Evolutionary conservation across 2,888 invertebrate genomes (phyloP).

Genomic region (Philereme vetulata): DNA sequence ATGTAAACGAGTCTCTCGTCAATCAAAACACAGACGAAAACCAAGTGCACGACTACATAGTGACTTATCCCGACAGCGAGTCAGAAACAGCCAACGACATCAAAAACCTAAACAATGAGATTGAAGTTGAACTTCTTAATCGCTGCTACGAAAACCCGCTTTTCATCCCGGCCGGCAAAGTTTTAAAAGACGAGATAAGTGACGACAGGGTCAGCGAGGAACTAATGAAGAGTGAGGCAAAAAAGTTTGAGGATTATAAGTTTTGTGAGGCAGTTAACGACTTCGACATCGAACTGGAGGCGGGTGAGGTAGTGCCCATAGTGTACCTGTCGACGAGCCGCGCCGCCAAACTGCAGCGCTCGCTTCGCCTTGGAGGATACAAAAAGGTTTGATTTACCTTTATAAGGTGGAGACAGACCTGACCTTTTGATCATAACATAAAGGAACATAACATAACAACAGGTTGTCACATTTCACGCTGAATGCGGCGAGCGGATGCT

Average conservation of each 20-base stretch:
- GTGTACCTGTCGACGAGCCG: slow-evolving; percentile 79
- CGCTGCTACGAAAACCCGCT: slow-evolving; percentile 69
- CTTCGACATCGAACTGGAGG: slow-evolving; percentile 75
- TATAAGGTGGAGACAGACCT: too few relatives aligned
- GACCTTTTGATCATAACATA: too few relatives aligned
- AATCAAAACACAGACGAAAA: slow-evolving; percentile 56
- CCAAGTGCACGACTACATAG: slow-evolving; percentile 59
- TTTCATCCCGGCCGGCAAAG: slow-evolving; percentile 64
- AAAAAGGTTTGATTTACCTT: slow-evolving; percentile 77
- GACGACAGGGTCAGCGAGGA: slow-evolving; percentile 59
- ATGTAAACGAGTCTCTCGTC: slow-evolving; percentile 49
- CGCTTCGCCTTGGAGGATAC: slow-evolving; percentile 82
- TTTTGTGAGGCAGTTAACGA: slow-evolving; percentile 75
- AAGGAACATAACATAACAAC: too few relatives aligned
- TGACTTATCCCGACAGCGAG: slow-evolving; percentile 67
- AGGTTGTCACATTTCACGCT: too few relatives aligned
- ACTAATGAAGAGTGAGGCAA: slow-evolving; percentile 70
- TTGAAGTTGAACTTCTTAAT: slow-evolving; percentile 56
- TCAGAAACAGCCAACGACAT: slow-evolving; percentile 49
- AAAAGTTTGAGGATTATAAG: slow-evolving; percentile 75
- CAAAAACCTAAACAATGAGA: slow-evolving; percentile 50
- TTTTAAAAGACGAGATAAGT: slow-evolving; percentile 68
- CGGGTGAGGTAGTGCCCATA: slow-evolving; percentile 70
- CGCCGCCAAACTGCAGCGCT: slow-evolving; percentile 80
- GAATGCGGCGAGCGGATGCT: too few relatives aligned